Evolutionary conservation across 2,888 invertebrate genomes (phyloP), one percentile per base, ranked within the genome.

Genomic region (Himalopsyche japonica): DNA sequence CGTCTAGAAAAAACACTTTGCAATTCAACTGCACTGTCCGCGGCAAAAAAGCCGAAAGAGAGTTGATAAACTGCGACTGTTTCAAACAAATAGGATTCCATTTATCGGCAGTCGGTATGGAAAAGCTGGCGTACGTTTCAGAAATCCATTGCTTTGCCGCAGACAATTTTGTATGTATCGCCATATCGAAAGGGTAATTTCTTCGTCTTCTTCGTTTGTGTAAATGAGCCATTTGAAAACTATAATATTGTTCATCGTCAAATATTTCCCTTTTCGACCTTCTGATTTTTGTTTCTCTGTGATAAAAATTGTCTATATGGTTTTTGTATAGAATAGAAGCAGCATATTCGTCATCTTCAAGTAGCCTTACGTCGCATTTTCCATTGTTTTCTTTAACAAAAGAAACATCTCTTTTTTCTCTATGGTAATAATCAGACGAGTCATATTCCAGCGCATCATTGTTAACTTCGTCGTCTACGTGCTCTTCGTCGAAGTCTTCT

Each of bases 61-160:
- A 96, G 88, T 96, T 96, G 76, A 97, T 94, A 88, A 95, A 95
- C 89, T 97, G 97, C 6, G 96, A 97, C 88, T 94, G 93, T 87
- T 95, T 94, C 87, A 97, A 90, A 88, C 97, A 97, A 85, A 97
- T 96, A 88, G 95, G 95, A 88, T 95, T 94, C 95, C 96, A 96
- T 88, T 94, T 94, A 89, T 95, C 95, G 37, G 95, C 94, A 43
- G 96, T 96, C 83, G 97, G 97, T 90, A 97, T 96, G n/a, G 96
- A 95, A 89, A 96, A 97, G 48, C 97, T 97, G 7, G 97, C 97
- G 88, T 96, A 95, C 0, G 97, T 97, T 90, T 97, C 97, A 20
- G 96, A 95, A 89, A 96, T 95, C 96, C 97, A 97, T 89, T 96
- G 95, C 88, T 95, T 96, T 18, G 97, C 96, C 88, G 96, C 95